These are phyloP conservation scores for Protodeltote pygarga DNA, from an alignment of 2,888 invertebrate species.

Conservation along the genomic window DNA sequence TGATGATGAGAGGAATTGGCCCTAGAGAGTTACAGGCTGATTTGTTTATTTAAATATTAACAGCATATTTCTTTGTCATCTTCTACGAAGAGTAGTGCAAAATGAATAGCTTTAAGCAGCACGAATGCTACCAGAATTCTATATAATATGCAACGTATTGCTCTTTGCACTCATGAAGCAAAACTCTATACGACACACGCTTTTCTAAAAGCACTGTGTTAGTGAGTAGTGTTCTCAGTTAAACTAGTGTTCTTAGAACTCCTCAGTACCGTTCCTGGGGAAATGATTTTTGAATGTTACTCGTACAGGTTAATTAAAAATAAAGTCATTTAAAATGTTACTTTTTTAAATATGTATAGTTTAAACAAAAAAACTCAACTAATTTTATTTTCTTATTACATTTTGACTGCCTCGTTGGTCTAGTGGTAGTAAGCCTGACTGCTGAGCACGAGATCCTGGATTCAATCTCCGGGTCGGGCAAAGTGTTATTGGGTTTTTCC, in stretches of 20 bases:
- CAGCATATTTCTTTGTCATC: background rate
- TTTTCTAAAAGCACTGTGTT: constrained; percentile 14
- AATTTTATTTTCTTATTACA: too few species aligned
- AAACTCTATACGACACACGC: background rate
- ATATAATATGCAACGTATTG: constrained; percentile 35
- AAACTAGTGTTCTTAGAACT: too few species aligned
- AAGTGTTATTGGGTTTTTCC: too few species aligned
- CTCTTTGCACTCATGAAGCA: constrained; percentile 14
- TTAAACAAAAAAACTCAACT: too few species aligned
- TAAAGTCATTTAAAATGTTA: too few species aligned
- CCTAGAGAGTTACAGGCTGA: background rate
- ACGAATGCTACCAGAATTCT: constrained; percentile 4
- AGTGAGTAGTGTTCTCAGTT: constrained; percentile 13
- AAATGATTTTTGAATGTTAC: too few species aligned
- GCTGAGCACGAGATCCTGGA: too few species aligned
- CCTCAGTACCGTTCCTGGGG: background rate
- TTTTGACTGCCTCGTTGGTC: too few species aligned
- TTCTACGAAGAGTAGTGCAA: constrained; percentile 3
- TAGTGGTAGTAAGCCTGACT: too few species aligned
- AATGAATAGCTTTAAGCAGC: constrained; percentile 3
- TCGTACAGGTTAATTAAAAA: too few species aligned
- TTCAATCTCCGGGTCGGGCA: too few species aligned
- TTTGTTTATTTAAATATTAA: background rate
- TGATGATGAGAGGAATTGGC: background rate
- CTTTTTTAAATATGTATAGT: too few species aligned